phyloP scores from a whole-genome alignment of 37 sponge, comb jelly and placozoan genomes.

The Beroe forskalii region DNA sequence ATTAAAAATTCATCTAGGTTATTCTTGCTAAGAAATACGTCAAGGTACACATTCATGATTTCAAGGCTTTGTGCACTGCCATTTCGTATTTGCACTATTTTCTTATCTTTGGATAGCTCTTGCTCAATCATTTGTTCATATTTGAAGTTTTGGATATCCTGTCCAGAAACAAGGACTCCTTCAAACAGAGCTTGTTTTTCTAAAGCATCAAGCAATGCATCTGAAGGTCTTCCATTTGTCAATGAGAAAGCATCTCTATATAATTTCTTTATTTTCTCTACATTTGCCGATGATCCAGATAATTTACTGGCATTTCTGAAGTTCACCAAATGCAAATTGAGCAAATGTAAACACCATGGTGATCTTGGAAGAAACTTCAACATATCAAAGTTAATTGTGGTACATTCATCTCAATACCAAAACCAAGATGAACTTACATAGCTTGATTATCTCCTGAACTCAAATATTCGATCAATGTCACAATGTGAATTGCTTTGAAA shows the following conservation, averaged over 20 bases:
- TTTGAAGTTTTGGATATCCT: conserved; percentile 18
- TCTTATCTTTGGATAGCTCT: not conserved
- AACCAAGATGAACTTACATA: no score
- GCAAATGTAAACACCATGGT: no score
- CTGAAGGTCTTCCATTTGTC: conserved; percentile 54
- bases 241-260: conserved; percentile 18
- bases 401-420: no score
- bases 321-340: no score
- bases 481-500: no score
- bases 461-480: no score
- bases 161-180: conserved; percentile 1
- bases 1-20: not conserved
- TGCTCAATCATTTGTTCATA: conserved; percentile 4
- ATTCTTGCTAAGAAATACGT: conserved; percentile 33
- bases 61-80: not conserved
- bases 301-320: no score
- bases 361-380: no score
- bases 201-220: conserved; percentile 20
- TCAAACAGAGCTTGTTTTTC: conserved; percentile 5
- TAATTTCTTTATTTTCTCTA: not conserved
- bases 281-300: not conserved
- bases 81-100: not conserved
- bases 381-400: no score
- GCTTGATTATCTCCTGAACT: no score
- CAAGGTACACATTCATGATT: conserved; percentile 9